Conservation (phyloP, 1,140 invertebrate species). For the Delia radicum region DNA sequence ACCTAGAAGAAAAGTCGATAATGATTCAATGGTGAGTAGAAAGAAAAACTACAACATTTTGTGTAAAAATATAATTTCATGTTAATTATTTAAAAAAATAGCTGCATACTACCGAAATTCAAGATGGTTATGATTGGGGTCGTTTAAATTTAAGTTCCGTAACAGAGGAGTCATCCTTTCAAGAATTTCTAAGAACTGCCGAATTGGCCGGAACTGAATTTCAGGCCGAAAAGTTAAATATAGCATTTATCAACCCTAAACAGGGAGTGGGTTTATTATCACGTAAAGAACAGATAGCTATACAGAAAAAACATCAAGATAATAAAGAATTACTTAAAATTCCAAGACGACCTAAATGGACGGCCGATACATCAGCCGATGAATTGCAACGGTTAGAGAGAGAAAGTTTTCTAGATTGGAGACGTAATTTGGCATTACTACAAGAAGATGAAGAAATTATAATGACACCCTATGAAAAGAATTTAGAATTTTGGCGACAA, state of each 20-base stretch:
- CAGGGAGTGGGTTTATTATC: conserved; percentile 65
- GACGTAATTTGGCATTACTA: conserved; percentile 73
- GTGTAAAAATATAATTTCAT: conserved; percentile 23
- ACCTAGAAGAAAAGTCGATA: conserved; percentile 63
- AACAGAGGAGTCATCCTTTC: conserved; percentile 92
- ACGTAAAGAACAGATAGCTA: conserved; percentile 63
- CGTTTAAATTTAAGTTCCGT: conserved; percentile 88
- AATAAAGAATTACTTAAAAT: conserved; percentile 72
- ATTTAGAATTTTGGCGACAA: conserved; percentile 98
- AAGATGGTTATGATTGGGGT: conserved; percentile 89
- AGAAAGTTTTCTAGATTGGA: conserved; percentile 85
- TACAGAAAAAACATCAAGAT: conserved; percentile 66
- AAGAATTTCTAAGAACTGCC: conserved; percentile 94
- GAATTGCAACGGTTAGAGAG: conserved; percentile 78
- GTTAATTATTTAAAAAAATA: conserved; percentile 58
- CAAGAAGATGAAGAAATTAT: conserved; percentile 81
- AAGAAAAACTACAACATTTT: not conserved
- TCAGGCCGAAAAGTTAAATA: conserved; percentile 85
- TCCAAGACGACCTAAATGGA: conserved; percentile 85
- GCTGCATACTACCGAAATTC: conserved; percentile 83
- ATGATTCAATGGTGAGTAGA: conserved; percentile 64
- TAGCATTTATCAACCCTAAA: conserved; percentile 61
- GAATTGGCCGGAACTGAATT: conserved; percentile 93
- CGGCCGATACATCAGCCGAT: conserved; percentile 69
- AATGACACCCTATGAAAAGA: conserved; percentile 96